Evolutionary conservation across 2,797 vertebrate genomes (phyloP).

Genomic region (Hephaestus fuliginosus): DNA sequence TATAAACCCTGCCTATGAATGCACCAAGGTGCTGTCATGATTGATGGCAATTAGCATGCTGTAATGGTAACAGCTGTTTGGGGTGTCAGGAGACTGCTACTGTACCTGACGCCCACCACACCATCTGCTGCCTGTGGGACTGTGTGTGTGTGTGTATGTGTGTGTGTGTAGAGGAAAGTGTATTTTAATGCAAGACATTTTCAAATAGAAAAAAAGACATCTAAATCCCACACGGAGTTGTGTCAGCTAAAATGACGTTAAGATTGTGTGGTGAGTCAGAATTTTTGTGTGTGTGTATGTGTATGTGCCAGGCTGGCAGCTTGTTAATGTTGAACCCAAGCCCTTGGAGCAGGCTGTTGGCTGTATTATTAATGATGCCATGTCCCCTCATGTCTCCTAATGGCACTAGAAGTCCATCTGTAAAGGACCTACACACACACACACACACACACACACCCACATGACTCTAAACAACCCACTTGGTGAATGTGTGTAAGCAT

Average conservation of each 20-base stretch:
- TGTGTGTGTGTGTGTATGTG: constrained; percentile 59
- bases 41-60: constrained; percentile 96
- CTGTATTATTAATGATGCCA: constrained; percentile 74
- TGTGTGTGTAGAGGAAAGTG: constrained; percentile 4
- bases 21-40: constrained; percentile 92
- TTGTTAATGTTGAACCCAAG: constrained; percentile 70
- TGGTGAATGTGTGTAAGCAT: background rate
- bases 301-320: constrained; percentile 46
- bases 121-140: constrained; percentile 91
- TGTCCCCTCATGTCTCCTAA: constrained; percentile 68
- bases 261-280: constrained; percentile 23
- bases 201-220: constrained; percentile 74
- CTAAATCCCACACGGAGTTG: constrained; percentile 85
- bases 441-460: constrained; percentile 13
- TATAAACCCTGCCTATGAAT: constrained; percentile 84
- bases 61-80: constrained; percentile 95
- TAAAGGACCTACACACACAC: constrained; percentile 38
- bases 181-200: constrained; percentile 46
- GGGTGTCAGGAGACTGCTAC: constrained; percentile 91
- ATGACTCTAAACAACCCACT: constrained; percentile 37
- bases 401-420: constrained; percentile 64
- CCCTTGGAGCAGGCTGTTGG: constrained; percentile 60
- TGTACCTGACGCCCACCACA: constrained; percentile 90
- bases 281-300: constrained; percentile 22
- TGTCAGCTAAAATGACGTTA: constrained; percentile 74